Evolutionary conservation across 2,113 vertebrate genomes (phyloP).

Genomic region (Pongo abelii): DNA sequence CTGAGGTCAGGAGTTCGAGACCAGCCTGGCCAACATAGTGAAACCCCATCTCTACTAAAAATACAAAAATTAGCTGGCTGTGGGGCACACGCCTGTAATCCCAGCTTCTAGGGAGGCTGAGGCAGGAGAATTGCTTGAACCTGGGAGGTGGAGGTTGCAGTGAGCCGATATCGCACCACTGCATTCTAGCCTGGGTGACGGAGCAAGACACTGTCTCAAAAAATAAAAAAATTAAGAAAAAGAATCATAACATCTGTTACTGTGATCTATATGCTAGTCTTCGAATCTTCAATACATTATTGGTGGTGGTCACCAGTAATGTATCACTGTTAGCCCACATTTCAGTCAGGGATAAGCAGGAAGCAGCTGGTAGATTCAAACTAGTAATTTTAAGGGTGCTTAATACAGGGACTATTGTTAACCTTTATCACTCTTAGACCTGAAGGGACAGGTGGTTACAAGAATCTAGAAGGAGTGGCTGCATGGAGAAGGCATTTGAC

Average conservation of each 20-base stretch:
- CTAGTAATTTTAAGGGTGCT: not conserved
- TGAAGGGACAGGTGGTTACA: not conserved
- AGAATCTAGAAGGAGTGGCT: not conserved
- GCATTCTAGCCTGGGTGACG: too few species aligned
- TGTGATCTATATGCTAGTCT: not conserved
- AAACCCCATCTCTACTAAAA: too few species aligned
- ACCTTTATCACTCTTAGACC: not conserved
- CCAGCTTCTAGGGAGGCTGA: too few species aligned
- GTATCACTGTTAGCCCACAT: not conserved
- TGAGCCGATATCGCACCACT: too few species aligned
- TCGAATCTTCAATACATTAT: not conserved
- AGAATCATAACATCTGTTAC: not conserved
- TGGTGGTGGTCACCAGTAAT: not conserved
- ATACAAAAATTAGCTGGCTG: too few species aligned
- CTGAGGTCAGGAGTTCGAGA: too few species aligned
- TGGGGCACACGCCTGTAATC: too few species aligned
- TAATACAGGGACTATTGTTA: not conserved
- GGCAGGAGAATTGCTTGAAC: too few species aligned
- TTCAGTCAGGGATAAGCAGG: not conserved
- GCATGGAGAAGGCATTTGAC: not conserved
- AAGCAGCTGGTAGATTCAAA: not conserved
- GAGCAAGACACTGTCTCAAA: too few species aligned
- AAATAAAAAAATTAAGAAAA: not conserved
- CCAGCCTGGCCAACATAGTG: too few species aligned
- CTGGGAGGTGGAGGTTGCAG: too few species aligned